Evolutionary conservation across 2,797 vertebrate species (phyloP), one percentile per base, ranked within the genome.

Genomic region (Sorex maritimensis): DNA sequence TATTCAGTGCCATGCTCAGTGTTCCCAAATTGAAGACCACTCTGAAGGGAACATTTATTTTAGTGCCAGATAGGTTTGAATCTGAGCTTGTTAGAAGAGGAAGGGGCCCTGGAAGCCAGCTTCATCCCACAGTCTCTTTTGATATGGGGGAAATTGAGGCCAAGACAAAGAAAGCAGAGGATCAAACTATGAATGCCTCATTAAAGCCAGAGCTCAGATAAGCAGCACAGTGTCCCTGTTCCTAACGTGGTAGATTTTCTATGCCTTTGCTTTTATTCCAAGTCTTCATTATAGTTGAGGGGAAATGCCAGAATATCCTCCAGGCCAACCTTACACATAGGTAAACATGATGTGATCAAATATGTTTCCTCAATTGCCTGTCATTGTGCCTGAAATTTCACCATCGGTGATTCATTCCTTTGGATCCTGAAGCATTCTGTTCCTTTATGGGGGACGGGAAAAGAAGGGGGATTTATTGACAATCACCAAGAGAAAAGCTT

Each of bases 291-390:
- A 94, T 95, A 86, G 74, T 88, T 41, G 14, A 95, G 83, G 63
- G 86, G 89, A 96, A 95, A 95, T 79, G 74, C 86, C 93, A 95
- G 92, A 92, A 92, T 96, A 89, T 95, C 92, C 86, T 92, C 61
- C 93, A 94, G 88, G 93, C 93, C 88, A 94, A 65, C 67, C 78
- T 96, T 94, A 86, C 83, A 83, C 94, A 65, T 87, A 89, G 94
- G 92, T 96, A 95, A 96, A 95, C 92, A 96, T 52, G 83, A 95
- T 89, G 92, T 86, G 73, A 96, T 94, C 95, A 92, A 95, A 93
- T 95, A 92, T 92, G 86, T 95, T 81, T 93, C 90, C 71, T 86
- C 74, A 63, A 26, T 86, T 88, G 86, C 86, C 86, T 95, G 77
- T 96, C 92, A 86, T 65, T 74, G 55, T 94, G 86, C 81, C 86